Conservation (phyloP, 2,113 vertebrate genomes). For the Herpetotheres cachinnans region DNA sequence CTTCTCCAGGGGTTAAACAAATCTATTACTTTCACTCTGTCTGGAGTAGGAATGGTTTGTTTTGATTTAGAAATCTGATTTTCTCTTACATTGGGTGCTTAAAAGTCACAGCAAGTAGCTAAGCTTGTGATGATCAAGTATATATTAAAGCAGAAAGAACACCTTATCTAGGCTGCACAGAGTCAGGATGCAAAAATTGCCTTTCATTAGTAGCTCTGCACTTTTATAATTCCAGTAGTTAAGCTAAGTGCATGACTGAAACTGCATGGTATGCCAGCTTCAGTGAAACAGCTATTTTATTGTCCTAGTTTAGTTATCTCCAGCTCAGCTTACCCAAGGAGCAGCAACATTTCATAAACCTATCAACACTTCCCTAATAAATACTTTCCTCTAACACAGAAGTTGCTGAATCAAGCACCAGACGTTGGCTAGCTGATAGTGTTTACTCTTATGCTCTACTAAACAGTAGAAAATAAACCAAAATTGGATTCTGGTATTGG, state of each 20-base stretch:
- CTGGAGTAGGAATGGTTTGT: not conserved
- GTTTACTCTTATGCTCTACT: not conserved
- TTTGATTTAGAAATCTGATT: not conserved
- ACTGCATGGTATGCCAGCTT: not conserved
- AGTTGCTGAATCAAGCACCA: not conserved
- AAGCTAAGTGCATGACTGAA: not conserved
- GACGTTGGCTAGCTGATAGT: not conserved
- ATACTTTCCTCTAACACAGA: not conserved
- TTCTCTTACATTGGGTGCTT: not conserved
- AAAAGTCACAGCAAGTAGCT: conserved; percentile 1
- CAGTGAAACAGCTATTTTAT: conserved; percentile 31
- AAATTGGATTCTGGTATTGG: not conserved
- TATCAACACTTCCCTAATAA: not conserved
- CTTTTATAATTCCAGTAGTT: not conserved
- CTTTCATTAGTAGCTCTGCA: not conserved
- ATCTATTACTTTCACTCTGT: not conserved
- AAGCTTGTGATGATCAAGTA: not conserved
- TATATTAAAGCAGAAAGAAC: not conserved
- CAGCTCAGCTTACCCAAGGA: not conserved
- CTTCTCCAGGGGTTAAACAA: not conserved
- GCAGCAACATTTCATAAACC: conserved; percentile 37
- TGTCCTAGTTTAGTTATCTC: conserved; percentile 17
- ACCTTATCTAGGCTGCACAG: not conserved
- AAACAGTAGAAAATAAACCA: not conserved
- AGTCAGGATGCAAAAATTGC: not conserved